Conservation (phyloP, 1,140 invertebrate species). For the Scaptomyza graminum region DNA sequence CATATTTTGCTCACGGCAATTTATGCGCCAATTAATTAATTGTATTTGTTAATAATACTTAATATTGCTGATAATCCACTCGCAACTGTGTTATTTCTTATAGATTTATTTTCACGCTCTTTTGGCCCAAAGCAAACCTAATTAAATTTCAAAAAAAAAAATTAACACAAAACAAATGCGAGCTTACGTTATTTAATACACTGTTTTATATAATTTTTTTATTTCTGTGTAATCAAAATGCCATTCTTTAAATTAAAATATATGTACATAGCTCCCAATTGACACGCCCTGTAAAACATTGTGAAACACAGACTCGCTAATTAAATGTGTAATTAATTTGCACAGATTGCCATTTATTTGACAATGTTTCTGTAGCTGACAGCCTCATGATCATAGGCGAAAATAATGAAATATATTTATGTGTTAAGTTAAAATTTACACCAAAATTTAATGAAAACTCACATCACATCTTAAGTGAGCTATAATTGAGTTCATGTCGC, state of each 20-base stretch:
- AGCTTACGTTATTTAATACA: constrained; percentile 5
- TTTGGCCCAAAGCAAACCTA: not conserved
- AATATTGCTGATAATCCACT: not conserved
- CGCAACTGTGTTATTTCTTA: not conserved
- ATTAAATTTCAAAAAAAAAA: not conserved
- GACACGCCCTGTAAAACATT: constrained; percentile 1
- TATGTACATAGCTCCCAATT: not conserved
- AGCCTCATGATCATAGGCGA: not conserved
- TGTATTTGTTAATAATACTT: not conserved
- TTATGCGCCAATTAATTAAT: not conserved
- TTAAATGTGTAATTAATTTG: constrained; percentile 24
- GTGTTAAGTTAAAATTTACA: too few relatives aligned
- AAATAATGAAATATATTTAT: constrained; percentile 1
- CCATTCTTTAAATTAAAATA: not conserved
- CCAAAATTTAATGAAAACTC: too few relatives aligned
- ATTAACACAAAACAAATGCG: not conserved
- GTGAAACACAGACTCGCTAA: constrained; percentile 8
- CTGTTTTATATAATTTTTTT: not conserved
- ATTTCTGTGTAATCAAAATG: not conserved
- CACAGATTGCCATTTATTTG: constrained; percentile 14
- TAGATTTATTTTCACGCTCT: not conserved
- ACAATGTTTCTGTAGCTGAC: constrained; percentile 1
- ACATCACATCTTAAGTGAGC: too few relatives aligned
- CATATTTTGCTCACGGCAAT: not conserved
- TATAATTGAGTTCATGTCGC: not conserved